These are phyloP conservation scores for Myotis myotis DNA, from an alignment of 2,797 vertebrate species.

Conservation along the genomic window DNA sequence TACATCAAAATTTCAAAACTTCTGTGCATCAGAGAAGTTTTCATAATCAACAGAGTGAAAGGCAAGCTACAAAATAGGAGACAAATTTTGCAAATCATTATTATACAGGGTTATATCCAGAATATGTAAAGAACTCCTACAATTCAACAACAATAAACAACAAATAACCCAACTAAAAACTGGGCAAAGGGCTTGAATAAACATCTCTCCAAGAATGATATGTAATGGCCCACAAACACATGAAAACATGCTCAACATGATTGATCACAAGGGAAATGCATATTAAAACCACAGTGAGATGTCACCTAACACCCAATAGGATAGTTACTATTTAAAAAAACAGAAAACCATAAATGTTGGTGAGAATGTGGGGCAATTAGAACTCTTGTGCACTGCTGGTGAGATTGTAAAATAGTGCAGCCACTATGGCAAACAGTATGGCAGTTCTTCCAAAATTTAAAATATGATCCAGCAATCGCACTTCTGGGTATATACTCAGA, in stretches of 20 bases:
- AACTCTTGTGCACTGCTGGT: neutral
- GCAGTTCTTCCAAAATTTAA: neutral
- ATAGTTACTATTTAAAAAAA: neutral
- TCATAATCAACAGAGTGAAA: neutral
- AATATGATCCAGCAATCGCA: neutral
- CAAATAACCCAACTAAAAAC: neutral
- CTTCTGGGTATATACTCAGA: neutral
- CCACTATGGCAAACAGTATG: neutral
- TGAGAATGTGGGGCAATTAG: neutral
- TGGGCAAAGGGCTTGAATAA: neutral
- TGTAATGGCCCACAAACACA: too few species aligned
- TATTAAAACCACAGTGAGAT: neutral
- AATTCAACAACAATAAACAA: neutral
- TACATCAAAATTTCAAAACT: neutral
- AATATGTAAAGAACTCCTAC: neutral
- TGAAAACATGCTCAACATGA: neutral
- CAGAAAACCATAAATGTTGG: neutral
- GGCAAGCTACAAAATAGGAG: neutral
- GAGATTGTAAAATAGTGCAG: neutral
- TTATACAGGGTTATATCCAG: neutral
- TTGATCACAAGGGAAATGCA: neutral
- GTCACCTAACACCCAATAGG: neutral
- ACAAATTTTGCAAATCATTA: neutral
- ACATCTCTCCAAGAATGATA: neutral
- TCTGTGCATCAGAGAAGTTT: neutral